Evolutionary conservation across 37 sponge, comb jelly and placozoan genomes (phyloP).

Genomic region (Halichondria panicea): DNA sequence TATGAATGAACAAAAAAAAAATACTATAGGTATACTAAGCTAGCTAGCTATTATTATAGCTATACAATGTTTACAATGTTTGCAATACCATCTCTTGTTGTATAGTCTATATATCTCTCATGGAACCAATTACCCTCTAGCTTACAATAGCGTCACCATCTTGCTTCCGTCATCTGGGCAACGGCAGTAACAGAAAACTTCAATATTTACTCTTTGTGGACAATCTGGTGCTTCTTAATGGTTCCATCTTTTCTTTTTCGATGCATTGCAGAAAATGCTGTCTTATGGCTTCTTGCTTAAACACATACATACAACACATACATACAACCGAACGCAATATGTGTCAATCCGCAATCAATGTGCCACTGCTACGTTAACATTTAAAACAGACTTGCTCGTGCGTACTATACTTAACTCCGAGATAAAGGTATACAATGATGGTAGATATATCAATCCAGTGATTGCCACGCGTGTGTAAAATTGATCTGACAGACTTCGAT

Average conservation of each 20-base stretch:
- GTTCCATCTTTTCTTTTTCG: not conserved
- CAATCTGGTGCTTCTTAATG: not conserved
- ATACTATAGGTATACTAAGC: too few relatives aligned
- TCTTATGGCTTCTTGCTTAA: too few relatives aligned
- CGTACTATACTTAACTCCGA: too few relatives aligned
- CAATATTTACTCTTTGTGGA: not conserved
- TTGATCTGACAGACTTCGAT: not conserved
- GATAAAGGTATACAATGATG: slow-evolving; percentile 2
- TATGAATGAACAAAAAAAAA: too few relatives aligned
- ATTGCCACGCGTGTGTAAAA: not conserved
- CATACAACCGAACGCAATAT: not conserved
- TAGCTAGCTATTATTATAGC: too few relatives aligned
- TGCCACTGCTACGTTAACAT: not conserved
- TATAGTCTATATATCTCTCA: not conserved
- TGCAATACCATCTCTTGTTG: too few relatives aligned
- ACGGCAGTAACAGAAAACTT: not conserved
- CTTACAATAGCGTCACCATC: not conserved
- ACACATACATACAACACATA: not conserved
- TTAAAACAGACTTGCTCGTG: not conserved
- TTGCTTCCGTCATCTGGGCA: not conserved
- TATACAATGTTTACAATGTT: too few relatives aligned
- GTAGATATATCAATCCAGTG: not conserved
- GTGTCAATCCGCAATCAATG: not conserved
- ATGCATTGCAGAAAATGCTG: not conserved
- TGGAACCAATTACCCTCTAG: not conserved